These are phyloP conservation scores for Stramonita haemastoma DNA, from an alignment of 2,888 invertebrate species.

Conservation along the genomic window DNA sequence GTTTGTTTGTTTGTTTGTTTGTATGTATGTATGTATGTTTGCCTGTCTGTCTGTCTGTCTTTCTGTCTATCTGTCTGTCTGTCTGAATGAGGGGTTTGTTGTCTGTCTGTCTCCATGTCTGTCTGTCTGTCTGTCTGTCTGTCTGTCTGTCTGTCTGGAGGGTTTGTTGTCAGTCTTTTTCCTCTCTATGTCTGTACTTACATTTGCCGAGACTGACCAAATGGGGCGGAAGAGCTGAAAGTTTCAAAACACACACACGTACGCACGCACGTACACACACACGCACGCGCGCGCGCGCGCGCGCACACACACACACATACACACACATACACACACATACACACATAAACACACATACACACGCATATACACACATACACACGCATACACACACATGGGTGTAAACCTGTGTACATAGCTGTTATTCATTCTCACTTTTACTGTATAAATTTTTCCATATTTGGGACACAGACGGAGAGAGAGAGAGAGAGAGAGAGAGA, in stretches of 20 bases:
- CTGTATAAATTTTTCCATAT: too few species aligned
- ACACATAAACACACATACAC: too few species aligned
- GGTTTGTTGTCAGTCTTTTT: background rate
- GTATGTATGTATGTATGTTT: background rate
- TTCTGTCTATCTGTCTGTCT: too few species aligned
- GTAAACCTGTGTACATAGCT: too few species aligned
- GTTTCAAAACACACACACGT: background rate
- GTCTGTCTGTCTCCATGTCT: background rate
- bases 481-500: too few species aligned
- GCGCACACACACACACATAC: conserved; percentile 7
- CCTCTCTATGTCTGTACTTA: background rate
- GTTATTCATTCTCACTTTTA: too few species aligned
- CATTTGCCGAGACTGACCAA: conserved; percentile 15
- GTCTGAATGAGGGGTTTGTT: too few species aligned
- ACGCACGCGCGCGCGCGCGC: too few species aligned
- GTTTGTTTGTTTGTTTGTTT: background rate
- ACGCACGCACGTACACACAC: conserved; percentile 10
- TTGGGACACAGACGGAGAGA: too few species aligned
- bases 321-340: background rate
- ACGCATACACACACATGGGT: too few species aligned
- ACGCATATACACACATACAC: too few species aligned
- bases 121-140: background rate
- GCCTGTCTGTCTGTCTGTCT: background rate
- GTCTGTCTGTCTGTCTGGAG: background rate
- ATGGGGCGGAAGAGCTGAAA: conserved; percentile 14